A percentile compares a stretch with the other conserved stretches of the same genome.
phyloP scores from a whole-genome alignment of 1,140 invertebrate genomes.

The Sycophaga agraensis region DNA sequence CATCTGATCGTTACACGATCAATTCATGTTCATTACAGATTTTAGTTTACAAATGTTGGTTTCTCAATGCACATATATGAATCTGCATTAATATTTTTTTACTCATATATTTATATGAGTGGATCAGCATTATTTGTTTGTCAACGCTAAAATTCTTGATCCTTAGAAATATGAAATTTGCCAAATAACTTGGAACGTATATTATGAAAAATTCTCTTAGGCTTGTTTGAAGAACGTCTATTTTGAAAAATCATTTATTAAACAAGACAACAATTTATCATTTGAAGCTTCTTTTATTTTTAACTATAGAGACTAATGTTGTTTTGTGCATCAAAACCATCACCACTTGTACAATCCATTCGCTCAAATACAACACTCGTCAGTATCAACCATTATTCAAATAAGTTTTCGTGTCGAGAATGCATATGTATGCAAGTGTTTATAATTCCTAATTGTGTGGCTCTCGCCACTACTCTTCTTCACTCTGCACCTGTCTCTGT shows the following conservation, averaged over 20 bases:
- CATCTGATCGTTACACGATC: neutral
- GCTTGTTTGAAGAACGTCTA: slow-evolving; percentile 5
- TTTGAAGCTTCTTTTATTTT: no score
- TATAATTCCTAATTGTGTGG: neutral
- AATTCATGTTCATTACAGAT: neutral
- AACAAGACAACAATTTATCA: no score
- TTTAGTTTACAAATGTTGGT: neutral
- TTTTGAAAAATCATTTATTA: neutral
- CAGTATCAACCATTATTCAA: slow-evolving; percentile 1
- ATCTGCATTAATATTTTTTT: no score
- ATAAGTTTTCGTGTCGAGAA: neutral
- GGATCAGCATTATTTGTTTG: no score
- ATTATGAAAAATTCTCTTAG: slow-evolving; percentile 10
- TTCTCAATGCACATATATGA: no score
- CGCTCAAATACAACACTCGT: neutral
- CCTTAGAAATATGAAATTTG: no score
- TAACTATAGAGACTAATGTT: neutral
- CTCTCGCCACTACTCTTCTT: neutral
- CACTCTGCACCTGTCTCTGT: slow-evolving; percentile 12
- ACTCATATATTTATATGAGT: no score
- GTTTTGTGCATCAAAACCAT: neutral
- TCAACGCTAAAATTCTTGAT: no score
- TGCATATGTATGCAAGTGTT: neutral
- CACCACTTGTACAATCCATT: neutral
- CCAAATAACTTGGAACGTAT: no score